Percentiles rank a stretch among this genome's conserved stretches.
Conservation (phyloP, 1,140 invertebrate species). For the Lasioglossum baleicum region DNA sequence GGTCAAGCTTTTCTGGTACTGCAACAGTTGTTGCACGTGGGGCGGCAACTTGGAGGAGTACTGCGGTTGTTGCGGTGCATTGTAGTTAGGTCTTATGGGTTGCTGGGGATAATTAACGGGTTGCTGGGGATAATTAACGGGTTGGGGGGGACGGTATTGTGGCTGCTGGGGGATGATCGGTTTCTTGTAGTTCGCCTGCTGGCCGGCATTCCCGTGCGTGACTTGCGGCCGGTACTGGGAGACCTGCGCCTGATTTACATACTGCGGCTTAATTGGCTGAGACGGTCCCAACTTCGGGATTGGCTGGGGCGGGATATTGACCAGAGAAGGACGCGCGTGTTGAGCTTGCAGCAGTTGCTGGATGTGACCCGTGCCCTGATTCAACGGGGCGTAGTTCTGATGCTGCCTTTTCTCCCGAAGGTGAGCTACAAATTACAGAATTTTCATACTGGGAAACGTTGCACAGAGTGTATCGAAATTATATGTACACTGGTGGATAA, state of each 20-base stretch:
- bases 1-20: constrained; percentile 40
- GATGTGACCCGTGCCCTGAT: constrained; percentile 71
- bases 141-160: constrained; percentile 23
- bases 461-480: too few species aligned
- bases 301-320: constrained; percentile 68
- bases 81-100: constrained; percentile 21
- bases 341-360: constrained; percentile 71
- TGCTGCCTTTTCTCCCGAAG: constrained; percentile 62
- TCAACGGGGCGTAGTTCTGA: constrained; percentile 65
- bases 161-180: constrained; percentile 51
- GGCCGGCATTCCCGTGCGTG: constrained; percentile 45
- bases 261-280: constrained; percentile 42
- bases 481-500: too few species aligned
- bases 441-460: too few species aligned
- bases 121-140: constrained; percentile 14
- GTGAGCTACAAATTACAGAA: constrained; percentile 48
- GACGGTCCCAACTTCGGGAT: constrained; percentile 59
- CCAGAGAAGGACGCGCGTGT: constrained; percentile 69
- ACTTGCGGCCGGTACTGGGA: constrained; percentile 64
- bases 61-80: constrained; percentile 26
- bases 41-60: constrained; percentile 50
- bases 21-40: constrained; percentile 55
- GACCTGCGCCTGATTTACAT: constrained; percentile 31
- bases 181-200: constrained; percentile 19
- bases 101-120: constrained; percentile 25